Base-by-base conservation (phyloP, 2,888 invertebrate genomes). In the Pycnomerus fuliginosus region DNA sequence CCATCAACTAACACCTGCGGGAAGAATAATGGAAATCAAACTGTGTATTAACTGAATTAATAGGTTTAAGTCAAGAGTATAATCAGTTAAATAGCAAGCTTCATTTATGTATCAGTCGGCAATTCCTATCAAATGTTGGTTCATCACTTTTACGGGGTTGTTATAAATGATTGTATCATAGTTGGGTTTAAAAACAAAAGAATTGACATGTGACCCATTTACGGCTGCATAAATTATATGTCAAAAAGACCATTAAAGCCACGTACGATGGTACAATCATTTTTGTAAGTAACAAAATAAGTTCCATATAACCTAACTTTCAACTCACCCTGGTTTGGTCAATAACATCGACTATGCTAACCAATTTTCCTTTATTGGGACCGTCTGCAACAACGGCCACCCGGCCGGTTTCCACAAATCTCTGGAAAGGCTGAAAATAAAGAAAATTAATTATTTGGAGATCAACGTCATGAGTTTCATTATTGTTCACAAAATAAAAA, bases 371-470 rank as follows among this genome's bases (percentile, higher is more conserved):
- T 72, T 87, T 85, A 66, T 93, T 76, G 44, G 84, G 80, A 37
- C 99, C 98, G 68, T 91, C 87, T 47, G 93, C 85, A 62, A 98
- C 86, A 72, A 90, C 90, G 77, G 94, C 98, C 62, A 99, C 90
- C 61, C 99, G 91, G 76, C 99, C 99, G 55, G 96, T 87, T 76
- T 99, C 91, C 56, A 99, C 98, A 76, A 90, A 95, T 75, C 92
- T 84, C 68, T 86, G 79, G 79, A 92, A 93, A 69, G 90, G 87
- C 93, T 87, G 65, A 50, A 76, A 73, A 52, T 50, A 38, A 7
- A 13, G 4, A n/a, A n/a, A n/a, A n/a, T n/a, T n/a, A n/a, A n/a
- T n/a, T n/a, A n/a, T n/a, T n/a, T n/a, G n/a, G n/a, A n/a, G n/a
- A n/a, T n/a, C n/a, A n/a, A n/a, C n/a, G n/a, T n/a, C n/a, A n/a